Evolutionary conservation across 2,888 invertebrate species (phyloP).

Genomic region (Sminthurides aquaticus): DNA sequence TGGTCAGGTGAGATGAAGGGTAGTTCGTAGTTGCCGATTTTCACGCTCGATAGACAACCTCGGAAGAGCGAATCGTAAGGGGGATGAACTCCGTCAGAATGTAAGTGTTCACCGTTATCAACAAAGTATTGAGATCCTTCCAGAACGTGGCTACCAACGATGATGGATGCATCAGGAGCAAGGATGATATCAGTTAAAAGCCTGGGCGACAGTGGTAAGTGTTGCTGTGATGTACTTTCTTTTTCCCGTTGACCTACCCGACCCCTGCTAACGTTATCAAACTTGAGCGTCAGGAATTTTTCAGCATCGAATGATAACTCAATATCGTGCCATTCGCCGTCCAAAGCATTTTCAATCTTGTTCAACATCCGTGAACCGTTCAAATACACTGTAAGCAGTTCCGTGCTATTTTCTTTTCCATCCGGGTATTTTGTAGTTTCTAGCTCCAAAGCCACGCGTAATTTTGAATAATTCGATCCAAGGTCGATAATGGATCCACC

Average conservation of each 20-base stretch:
- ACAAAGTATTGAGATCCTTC: constrained; percentile 22
- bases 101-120: neutral
- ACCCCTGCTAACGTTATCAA: constrained; percentile 16
- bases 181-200: constrained; percentile 28
- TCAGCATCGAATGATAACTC: constrained; percentile 27
- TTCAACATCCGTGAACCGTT: constrained; percentile 43
- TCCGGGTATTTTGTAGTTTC: constrained; percentile 6
- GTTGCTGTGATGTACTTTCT: neutral
- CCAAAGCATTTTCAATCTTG: constrained; percentile 26
- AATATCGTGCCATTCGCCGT: constrained; percentile 44
- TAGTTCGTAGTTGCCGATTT: constrained; percentile 71
- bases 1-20: constrained; percentile 74
- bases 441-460: constrained; percentile 26
- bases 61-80: constrained; percentile 49
- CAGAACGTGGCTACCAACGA: constrained; percentile 31
- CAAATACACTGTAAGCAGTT: constrained; percentile 55
- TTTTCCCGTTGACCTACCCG: neutral
- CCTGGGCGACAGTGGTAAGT: constrained; percentile 11
- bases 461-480: constrained; percentile 58
- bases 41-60: constrained; percentile 81
- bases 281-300: constrained; percentile 20
- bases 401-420: constrained; percentile 56
- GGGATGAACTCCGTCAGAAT: constrained; percentile 17
- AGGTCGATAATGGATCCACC: constrained; percentile 52
- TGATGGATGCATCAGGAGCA: constrained; percentile 22